Evolutionary conservation across 2,797 vertebrate genomes (phyloP).

Genomic region (Delichon dasypus): DNA sequence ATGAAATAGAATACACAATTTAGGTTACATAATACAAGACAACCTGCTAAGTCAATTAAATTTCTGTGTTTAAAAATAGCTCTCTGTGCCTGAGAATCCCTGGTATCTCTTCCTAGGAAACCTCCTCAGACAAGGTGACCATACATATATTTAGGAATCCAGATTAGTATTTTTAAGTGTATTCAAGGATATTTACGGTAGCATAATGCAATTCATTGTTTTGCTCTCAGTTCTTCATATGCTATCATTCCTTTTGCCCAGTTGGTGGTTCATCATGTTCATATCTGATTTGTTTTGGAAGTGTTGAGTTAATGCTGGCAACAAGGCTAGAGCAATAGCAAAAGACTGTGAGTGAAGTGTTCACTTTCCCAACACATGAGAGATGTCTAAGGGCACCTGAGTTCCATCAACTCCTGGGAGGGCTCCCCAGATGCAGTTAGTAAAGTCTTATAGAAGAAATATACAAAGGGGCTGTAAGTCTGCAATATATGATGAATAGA

Average conservation of each 20-base stretch:
- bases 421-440: background rate
- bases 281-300: background rate
- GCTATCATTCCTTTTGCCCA: background rate
- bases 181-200: background rate
- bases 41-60: background rate
- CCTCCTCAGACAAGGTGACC: background rate
- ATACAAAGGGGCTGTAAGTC: background rate
- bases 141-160: background rate
- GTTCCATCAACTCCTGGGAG: background rate
- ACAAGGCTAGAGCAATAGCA: background rate
- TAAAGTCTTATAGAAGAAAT: background rate
- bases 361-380: background rate
- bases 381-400: background rate
- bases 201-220: background rate
- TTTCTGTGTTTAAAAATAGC: background rate
- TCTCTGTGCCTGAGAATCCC: background rate
- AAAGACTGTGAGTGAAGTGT: background rate
- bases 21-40: no score
- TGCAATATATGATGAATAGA: background rate
- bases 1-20: no score
- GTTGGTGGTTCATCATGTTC: background rate
- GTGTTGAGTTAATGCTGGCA: background rate
- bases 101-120: background rate
- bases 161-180: background rate
- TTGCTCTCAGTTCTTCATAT: background rate